A percentile compares a stretch with the other conserved stretches of the same genome.
Evolutionary conservation across 2,797 vertebrate species (phyloP).

Genomic region (Rhodeus uyekii): DNA sequence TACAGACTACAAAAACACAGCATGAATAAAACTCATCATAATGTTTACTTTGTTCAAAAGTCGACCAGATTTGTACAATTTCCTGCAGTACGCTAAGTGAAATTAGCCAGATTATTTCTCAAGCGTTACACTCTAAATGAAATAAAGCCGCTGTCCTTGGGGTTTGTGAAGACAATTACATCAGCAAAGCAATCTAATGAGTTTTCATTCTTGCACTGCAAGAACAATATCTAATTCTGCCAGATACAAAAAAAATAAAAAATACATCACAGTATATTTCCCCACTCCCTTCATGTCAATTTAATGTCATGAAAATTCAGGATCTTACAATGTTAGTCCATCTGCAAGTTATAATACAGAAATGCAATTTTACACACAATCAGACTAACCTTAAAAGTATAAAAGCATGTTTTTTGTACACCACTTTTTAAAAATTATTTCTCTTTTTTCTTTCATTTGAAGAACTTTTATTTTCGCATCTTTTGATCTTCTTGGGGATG

Average conservation of each 20-base stretch:
- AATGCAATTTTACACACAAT: constrained; percentile 15
- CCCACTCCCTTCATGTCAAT: constrained; percentile 16
- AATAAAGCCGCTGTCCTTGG: constrained; percentile 49
- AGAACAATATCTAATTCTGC: constrained; percentile 35
- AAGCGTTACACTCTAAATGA: constrained; percentile 41
- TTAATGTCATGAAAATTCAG: constrained; percentile 32
- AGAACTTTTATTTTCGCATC: constrained; percentile 63
- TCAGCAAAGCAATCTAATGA: constrained; percentile 47
- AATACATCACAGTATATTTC: constrained; percentile 4
- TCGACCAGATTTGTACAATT: constrained; percentile 27
- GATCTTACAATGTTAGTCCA: constrained; percentile 7
- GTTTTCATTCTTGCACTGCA: constrained; percentile 45
- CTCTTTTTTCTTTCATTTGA: constrained; percentile 51
- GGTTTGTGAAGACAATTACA: constrained; percentile 38
- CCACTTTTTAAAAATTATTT: constrained; percentile 30
- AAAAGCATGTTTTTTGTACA: constrained; percentile 33
- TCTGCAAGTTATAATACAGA: constrained; percentile 40
- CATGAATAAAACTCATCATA: constrained; percentile 3
- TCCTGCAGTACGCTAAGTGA: constrained; percentile 35
- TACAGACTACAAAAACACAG: neutral
- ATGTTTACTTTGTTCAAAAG: constrained; percentile 4
- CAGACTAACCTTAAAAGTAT: constrained; percentile 19
- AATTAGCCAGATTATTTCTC: constrained; percentile 40
- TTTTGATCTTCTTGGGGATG: constrained; percentile 75
- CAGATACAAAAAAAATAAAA: constrained; percentile 21